These are phyloP conservation scores for Acrobasis repandana DNA, from an alignment of 2,888 invertebrate species.

Conservation along the genomic window DNA sequence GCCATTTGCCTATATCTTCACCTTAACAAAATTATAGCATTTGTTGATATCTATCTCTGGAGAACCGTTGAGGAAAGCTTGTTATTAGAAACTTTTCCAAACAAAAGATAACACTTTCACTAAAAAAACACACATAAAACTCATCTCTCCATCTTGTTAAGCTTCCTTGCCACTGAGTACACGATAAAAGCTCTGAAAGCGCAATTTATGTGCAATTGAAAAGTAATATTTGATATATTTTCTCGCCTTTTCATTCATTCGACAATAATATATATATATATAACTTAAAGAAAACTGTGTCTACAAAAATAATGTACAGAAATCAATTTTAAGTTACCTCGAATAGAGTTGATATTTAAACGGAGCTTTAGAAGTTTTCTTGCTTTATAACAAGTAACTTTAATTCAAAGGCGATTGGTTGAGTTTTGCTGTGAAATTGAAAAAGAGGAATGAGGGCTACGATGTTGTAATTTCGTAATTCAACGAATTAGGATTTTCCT, in stretches of 20 bases:
- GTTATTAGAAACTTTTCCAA: neutral
- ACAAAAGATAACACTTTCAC: conserved; percentile 5
- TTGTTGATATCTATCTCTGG: no score
- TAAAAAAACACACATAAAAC: neutral
- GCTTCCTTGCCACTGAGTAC: neutral
- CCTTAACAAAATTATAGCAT: no score
- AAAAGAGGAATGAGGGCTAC: neutral
- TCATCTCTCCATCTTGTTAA: neutral
- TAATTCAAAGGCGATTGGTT: neutral
- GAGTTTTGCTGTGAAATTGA: neutral
- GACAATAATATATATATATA: no score
- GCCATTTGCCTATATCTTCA: no score
- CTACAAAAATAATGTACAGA: neutral
- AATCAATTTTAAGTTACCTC: neutral
- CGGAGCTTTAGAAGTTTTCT: neutral
- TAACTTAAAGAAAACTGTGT: neutral
- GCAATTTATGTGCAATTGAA: conserved; percentile 10
- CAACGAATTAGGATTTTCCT: neutral
- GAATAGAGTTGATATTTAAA: neutral
- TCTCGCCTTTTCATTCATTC: neutral
- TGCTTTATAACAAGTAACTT: neutral
- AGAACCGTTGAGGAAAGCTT: no score
- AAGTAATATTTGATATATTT: neutral
- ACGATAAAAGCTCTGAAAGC: conserved; percentile 11
- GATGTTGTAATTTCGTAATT: neutral